phyloP scores from a whole-genome alignment of 2,888 invertebrate genomes.

The Caenorhabditis sp. region DNA sequence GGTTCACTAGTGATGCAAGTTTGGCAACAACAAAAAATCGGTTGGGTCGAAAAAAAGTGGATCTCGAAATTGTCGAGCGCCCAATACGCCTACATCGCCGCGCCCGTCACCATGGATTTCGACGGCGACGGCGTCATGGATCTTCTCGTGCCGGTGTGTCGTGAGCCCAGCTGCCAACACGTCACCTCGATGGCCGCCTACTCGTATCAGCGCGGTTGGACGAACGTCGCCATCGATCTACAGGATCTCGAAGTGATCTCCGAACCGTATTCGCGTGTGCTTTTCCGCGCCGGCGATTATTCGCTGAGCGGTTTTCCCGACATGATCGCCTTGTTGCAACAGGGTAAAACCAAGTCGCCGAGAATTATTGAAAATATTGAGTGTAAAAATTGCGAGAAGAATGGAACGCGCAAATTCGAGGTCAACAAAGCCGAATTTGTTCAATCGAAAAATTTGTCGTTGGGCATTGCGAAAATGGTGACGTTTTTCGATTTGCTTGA shows the following conservation, averaged over 20 bases:
- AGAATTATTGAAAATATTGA: conserved; percentile 55
- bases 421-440: conserved; percentile 38
- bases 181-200: conserved; percentile 31
- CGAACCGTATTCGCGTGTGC: conserved; percentile 37
- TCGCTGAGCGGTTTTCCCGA: conserved; percentile 67
- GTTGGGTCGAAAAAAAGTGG: conserved; percentile 22
- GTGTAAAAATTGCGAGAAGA: conserved; percentile 49
- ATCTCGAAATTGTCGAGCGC: conserved; percentile 21
- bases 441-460: conserved; percentile 39
- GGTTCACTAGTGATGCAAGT: conserved; percentile 23
- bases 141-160: conserved; percentile 61
- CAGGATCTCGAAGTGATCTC: conserved; percentile 25
- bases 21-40: conserved; percentile 31
- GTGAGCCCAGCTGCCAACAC: conserved; percentile 41
- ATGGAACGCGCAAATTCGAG: conserved; percentile 54
- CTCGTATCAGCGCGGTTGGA: conserved; percentile 33
- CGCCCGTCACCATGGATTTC: conserved; percentile 61
- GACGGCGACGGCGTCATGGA: conserved; percentile 62
- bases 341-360: conserved; percentile 13
- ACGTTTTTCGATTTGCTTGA: conserved; percentile 56
- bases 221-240: conserved; percentile 45
- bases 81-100: conserved; percentile 40
- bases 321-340: conserved; percentile 45
- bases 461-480: conserved; percentile 36
- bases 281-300: conserved; percentile 68